Conservation (phyloP, 1,140 invertebrate species). For the Bombus affinis region DNA sequence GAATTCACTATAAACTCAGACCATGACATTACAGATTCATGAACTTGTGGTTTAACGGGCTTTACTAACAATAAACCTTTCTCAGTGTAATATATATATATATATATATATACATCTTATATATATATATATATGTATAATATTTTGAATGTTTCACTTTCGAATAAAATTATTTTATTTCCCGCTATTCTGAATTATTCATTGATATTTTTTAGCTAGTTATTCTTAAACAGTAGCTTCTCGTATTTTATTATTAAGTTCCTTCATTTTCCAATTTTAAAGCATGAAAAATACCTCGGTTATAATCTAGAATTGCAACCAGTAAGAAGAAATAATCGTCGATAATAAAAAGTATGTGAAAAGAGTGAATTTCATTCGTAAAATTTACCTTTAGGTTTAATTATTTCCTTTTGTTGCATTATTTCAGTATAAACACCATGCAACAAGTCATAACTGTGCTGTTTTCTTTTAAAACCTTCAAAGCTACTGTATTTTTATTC, state of each 20-base stretch:
- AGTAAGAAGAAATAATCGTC: not conserved
- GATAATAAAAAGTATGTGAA: not conserved
- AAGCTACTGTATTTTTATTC: slow-evolving; percentile 48
- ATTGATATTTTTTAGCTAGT: too few species aligned
- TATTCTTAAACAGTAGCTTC: too few species aligned
- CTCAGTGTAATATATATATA: slow-evolving; percentile 8
- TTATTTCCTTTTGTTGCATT: slow-evolving; percentile 1
- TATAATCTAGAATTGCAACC: not conserved
- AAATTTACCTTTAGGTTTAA: not conserved
- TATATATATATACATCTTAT: too few species aligned
- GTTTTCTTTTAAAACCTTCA: slow-evolving; percentile 44
- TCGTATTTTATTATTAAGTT: too few species aligned
- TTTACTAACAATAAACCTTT: slow-evolving; percentile 37
- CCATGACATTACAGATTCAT: slow-evolving; percentile 58
- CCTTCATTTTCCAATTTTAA: too few species aligned
- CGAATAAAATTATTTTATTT: too few species aligned
- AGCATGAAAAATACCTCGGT: too few species aligned
- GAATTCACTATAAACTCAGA: slow-evolving; percentile 53
- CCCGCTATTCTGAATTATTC: too few species aligned
- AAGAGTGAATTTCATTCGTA: not conserved
- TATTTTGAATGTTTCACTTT: too few species aligned
- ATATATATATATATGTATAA: too few species aligned
- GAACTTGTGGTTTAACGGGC: slow-evolving; percentile 48
- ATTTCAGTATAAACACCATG: not conserved
- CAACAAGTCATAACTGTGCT: slow-evolving; percentile 30